phyloP scores from a whole-genome alignment of 1,140 invertebrate species.

The Adoxophyes honmai region DNA sequence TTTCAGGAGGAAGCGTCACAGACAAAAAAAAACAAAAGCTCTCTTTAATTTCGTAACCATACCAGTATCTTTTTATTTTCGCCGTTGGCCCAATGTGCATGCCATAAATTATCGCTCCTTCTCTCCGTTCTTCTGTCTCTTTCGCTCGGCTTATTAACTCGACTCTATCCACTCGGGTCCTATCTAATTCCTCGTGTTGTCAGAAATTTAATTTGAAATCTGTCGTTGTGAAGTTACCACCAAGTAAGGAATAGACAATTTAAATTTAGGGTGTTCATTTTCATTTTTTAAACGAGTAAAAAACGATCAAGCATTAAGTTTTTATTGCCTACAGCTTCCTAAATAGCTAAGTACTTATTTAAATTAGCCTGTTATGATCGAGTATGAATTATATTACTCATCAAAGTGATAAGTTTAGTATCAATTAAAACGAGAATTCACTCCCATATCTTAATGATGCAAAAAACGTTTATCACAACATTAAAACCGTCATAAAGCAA shows the following conservation, averaged over 20 bases:
- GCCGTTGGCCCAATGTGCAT: constrained; percentile 74
- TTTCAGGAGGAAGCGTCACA: background rate
- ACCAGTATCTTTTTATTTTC: constrained; percentile 68
- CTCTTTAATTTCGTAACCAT: constrained; percentile 54
- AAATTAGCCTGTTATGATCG: too few relatives aligned
- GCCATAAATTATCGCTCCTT: constrained; percentile 71
- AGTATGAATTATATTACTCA: too few relatives aligned
- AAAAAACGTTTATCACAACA: background rate
- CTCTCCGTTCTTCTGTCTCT: constrained; percentile 58
- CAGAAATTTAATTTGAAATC: constrained; percentile 48
- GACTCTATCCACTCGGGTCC: constrained; percentile 50
- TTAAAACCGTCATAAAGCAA: constrained; percentile 7
- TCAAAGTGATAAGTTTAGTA: too few relatives aligned
- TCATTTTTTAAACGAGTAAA: too few relatives aligned
- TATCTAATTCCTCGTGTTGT: constrained; percentile 46
- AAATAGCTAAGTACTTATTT: too few relatives aligned
- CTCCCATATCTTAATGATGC: background rate
- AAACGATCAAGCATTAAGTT: too few relatives aligned
- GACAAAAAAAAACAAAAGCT: constrained; percentile 22
- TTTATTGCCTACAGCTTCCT: too few relatives aligned
- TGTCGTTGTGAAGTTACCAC: constrained; percentile 18
- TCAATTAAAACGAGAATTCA: background rate
- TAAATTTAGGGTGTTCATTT: background rate
- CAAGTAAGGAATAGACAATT: background rate
- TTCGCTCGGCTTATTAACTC: constrained; percentile 58